phyloP scores from a whole-genome alignment of 2,797 vertebrate species.

The Cephalopachus bancanus region DNA sequence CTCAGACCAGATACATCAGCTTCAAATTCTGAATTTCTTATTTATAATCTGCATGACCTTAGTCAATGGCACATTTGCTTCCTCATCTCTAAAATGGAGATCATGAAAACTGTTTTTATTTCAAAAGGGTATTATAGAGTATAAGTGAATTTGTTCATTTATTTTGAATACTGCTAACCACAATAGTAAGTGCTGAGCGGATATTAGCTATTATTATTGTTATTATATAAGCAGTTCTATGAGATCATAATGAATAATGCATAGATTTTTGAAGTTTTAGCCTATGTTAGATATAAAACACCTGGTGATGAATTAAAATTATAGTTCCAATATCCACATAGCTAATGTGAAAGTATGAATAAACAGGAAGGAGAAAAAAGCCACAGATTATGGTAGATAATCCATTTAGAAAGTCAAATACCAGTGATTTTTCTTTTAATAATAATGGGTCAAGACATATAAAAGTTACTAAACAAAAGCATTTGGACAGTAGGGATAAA shows the following conservation, averaged over 20 bases:
- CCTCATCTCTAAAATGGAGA: background rate
- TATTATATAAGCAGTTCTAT: background rate
- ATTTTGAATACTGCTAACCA: background rate
- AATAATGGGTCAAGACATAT: background rate
- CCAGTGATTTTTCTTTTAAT: background rate
- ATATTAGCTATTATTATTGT: background rate
- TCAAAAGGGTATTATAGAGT: background rate
- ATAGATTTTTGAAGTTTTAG: background rate
- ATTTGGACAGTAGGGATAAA: background rate
- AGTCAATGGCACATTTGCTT: background rate
- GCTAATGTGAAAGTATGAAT: background rate
- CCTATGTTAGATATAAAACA: background rate
- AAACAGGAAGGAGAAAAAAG: background rate
- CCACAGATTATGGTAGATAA: background rate
- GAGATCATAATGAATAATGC: background rate
- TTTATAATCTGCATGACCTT: background rate
- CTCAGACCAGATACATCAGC: background rate
- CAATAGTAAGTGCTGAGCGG: background rate
- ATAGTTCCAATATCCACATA: background rate
- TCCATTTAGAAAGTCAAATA: background rate
- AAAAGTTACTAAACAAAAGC: background rate
- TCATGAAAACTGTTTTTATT: background rate
- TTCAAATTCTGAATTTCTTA: conserved; percentile 9
- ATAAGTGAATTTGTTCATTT: background rate
- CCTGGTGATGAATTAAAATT: background rate